Base-by-base conservation (phyloP, 2,113 vertebrate genomes). In the Eubucco bourcierii region DNA sequence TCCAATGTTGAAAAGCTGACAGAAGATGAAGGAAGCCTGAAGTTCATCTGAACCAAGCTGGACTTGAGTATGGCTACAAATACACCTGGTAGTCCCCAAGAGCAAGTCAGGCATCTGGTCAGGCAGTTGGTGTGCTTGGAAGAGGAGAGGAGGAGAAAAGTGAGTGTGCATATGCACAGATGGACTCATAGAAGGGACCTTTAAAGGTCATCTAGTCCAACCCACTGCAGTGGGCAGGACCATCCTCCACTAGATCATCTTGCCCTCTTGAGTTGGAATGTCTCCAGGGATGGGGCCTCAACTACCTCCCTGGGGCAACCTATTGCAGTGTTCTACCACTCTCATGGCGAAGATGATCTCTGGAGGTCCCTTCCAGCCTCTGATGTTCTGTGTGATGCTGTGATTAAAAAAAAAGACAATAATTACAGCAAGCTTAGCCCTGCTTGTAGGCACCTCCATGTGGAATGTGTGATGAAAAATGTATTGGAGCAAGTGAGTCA, bases 361-460 rank as follows among this genome's bases (percentile, higher is more conserved):
- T 39, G 10, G 37, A 39, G 37, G 37, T 39, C 37, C 37, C 10
- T 39, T 39, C 10, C 37, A 39, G 11, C 9, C 37, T 39, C 37
- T 39, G 37, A 39, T 39, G 37, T 39, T 39, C 37, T 39, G 37
- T 39, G 37, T 39, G 37, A 39, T 39, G 4, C 37, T 39, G 37
- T 39, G 10, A 39, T 39, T 11, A 39, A 39, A 39, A 39, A 71
- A 74, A 60, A 34, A n/a, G 29, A 55, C 0, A 0, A 3, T 27
- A 25, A 59, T 52, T 76, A 17, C 52, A 33, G 10, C 4, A 39
- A 52, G 1, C 0, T 0, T 25, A 64, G 4, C 63, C 37, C 24
- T 88, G 60, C 16, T 29, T 64, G 10, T 58, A 76, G 44, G 33
- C 55, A 68, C 15, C 7, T 44, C 23, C 0, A 0, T 56, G 41